Percentiles rank a stretch among this genome's conserved stretches.
Conservation (phyloP, 2,888 invertebrate species). For the Plebejus anna region DNA sequence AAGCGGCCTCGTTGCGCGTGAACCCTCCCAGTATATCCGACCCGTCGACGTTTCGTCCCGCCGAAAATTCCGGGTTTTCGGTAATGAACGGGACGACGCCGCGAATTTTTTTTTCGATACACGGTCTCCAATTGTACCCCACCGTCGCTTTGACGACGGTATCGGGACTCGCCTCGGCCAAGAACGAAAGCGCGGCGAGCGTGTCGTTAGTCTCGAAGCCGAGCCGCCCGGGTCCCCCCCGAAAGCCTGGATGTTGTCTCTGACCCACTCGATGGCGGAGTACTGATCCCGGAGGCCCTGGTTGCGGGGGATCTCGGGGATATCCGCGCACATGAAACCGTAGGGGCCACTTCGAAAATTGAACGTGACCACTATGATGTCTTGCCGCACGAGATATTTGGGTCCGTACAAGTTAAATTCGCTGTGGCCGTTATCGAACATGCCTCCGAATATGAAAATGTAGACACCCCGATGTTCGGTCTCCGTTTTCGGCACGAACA, state of each 20-base stretch:
- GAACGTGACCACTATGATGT: too few relatives aligned
- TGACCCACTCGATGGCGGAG: too few relatives aligned
- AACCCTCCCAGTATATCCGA: not conserved
- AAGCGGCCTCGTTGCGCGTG: not conserved
- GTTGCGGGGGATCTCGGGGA: slow-evolving; percentile 45
- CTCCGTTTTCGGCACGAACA: slow-evolving; percentile 6
- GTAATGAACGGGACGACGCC: not conserved
- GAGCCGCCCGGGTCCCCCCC: slow-evolving; percentile 40
- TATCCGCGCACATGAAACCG: slow-evolving; percentile 48
- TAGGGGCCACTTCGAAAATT: slow-evolving; percentile 43
- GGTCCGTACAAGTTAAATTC: slow-evolving; percentile 34
- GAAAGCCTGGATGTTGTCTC: not conserved
- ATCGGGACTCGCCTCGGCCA: not conserved
- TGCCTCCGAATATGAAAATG: slow-evolving; percentile 4
- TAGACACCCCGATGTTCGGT: not conserved
- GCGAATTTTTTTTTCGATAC: not conserved
- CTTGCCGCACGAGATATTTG: too few relatives aligned
- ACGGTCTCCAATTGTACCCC: not conserved
- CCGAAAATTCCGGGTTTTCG: not conserved
- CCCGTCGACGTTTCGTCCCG: not conserved
- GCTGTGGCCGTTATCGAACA: not conserved
- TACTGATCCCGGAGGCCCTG: too few relatives aligned
- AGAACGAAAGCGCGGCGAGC: not conserved
- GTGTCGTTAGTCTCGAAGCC: not conserved
- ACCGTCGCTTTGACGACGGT: not conserved